These are phyloP conservation scores for Vanessa cardui DNA, from an alignment of 2,888 invertebrate species.

Conservation along the genomic window DNA sequence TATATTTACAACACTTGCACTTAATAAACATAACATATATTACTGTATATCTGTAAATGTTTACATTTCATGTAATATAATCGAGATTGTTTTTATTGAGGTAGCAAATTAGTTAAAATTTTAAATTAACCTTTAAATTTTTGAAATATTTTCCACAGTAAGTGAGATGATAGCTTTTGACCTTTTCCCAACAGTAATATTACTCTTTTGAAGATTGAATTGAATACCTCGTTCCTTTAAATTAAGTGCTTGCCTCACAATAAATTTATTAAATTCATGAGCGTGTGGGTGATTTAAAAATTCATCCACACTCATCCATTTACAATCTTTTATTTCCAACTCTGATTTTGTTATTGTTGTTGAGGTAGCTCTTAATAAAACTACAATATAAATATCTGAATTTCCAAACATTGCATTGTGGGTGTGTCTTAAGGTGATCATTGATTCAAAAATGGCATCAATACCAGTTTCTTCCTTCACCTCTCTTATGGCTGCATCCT, in stretches of 20 bases:
- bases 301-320: conserved; percentile 92
- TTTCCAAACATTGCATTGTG: conserved; percentile 90
- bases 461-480: conserved; percentile 96
- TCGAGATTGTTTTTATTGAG: neutral
- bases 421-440: conserved; percentile 90
- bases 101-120: neutral
- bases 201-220: conserved; percentile 81
- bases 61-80: neutral
- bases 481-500: conserved; percentile 92
- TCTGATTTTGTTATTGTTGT: conserved; percentile 86
- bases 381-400: conserved; percentile 93
- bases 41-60: neutral
- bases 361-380: conserved; percentile 86
- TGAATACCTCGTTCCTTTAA: conserved; percentile 84
- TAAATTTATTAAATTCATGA: conserved; percentile 86
- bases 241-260: conserved; percentile 86
- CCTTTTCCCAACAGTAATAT: conserved; percentile 55
- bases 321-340: conserved; percentile 89
- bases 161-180: conserved; percentile 65
- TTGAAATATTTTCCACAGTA: conserved; percentile 59
- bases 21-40: neutral
- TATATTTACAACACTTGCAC: neutral
- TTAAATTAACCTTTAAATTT: neutral
- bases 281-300: conserved; percentile 88
- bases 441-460: conserved; percentile 87